Percentiles rank a stretch among this genome's conserved stretches.
Evolutionary conservation across 35 echinoderm and acorn worm genomes (phyloP).

Genomic region (Chiridota heheva): DNA sequence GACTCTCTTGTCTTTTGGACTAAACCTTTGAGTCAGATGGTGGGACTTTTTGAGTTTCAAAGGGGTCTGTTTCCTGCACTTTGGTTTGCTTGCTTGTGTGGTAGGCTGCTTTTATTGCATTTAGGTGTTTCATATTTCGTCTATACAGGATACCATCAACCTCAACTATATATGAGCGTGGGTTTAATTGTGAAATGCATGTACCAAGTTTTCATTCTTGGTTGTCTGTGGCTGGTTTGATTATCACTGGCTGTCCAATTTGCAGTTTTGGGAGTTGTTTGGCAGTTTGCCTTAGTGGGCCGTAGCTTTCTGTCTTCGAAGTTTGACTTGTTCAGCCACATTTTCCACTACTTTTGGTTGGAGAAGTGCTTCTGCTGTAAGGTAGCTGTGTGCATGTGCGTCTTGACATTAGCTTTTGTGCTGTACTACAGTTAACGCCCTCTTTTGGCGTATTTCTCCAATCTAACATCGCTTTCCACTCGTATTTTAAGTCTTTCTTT

Average conservation of each 20-base stretch:
- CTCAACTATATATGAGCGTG: slow-evolving; percentile 63
- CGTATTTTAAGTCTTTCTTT: slow-evolving; percentile 13
- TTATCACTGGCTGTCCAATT: slow-evolving; percentile 54
- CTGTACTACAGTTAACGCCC: slow-evolving; percentile 38
- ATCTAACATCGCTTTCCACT: slow-evolving; percentile 46
- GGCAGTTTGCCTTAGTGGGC: slow-evolving; percentile 19
- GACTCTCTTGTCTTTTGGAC: no score
- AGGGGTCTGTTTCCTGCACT: no score
- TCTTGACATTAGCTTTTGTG: slow-evolving; percentile 63
- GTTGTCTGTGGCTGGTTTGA: slow-evolving; percentile 57
- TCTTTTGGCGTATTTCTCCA: slow-evolving; percentile 64
- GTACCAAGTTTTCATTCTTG: slow-evolving; percentile 29
- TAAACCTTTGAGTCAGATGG: no score
- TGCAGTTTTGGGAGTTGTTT: slow-evolving; percentile 49
- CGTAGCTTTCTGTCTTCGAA: slow-evolving; percentile 47
- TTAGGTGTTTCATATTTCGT: slow-evolving; percentile 43
- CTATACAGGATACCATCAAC: slow-evolving; percentile 35
- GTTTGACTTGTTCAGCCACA: slow-evolving; percentile 28
- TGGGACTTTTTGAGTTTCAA: no score
- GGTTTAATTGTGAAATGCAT: slow-evolving; percentile 43
- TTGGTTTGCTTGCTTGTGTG: no score
- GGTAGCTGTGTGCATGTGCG: slow-evolving; percentile 51
- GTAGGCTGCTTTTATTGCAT: no score
- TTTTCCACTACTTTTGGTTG: slow-evolving; percentile 35
- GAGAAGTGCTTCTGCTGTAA: slow-evolving; percentile 60